phyloP scores from a whole-genome alignment of 2,113 vertebrate genomes.

The Lota lota region DNA sequence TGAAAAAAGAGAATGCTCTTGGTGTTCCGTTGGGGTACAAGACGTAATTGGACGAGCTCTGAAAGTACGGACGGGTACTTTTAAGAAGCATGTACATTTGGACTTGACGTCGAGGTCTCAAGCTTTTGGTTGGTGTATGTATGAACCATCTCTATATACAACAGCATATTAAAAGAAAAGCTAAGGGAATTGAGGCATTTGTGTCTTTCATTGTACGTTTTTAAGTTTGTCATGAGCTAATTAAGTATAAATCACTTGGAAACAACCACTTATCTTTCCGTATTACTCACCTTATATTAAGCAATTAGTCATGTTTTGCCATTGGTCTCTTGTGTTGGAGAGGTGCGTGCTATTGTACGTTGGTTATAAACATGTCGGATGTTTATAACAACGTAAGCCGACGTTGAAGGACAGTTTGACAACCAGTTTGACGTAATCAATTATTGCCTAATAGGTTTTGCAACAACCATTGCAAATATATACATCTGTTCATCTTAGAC shows the following conservation, averaged over 20 bases:
- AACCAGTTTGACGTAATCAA: too few relatives aligned
- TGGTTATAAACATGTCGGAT: too few relatives aligned
- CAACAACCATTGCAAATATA: too few relatives aligned
- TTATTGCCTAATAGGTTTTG: too few relatives aligned
- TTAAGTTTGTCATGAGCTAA: neutral
- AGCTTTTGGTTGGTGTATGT: conserved; percentile 85
- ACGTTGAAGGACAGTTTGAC: too few relatives aligned
- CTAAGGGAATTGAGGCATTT: conserved; percentile 45
- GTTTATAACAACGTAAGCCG: too few relatives aligned
- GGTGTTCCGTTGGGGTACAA: conserved; percentile 83
- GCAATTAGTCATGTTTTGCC: too few relatives aligned
- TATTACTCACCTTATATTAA: too few relatives aligned
- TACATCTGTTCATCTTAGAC: too few relatives aligned
- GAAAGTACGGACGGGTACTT: conserved; percentile 75
- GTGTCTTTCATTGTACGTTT: conserved; percentile 41
- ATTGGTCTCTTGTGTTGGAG: too few relatives aligned
- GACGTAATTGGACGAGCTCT: conserved; percentile 80
- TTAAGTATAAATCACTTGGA: neutral
- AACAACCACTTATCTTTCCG: too few relatives aligned
- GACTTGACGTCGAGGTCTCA: conserved; percentile 81
- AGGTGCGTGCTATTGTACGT: too few relatives aligned
- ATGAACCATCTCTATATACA: conserved; percentile 93
- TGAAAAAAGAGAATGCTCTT: conserved; percentile 74
- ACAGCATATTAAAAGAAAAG: conserved; percentile 77
- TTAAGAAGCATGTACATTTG: conserved; percentile 87